phyloP scores from a whole-genome alignment of 2,113 vertebrate genomes.

The Hepsetus odoe region DNA sequence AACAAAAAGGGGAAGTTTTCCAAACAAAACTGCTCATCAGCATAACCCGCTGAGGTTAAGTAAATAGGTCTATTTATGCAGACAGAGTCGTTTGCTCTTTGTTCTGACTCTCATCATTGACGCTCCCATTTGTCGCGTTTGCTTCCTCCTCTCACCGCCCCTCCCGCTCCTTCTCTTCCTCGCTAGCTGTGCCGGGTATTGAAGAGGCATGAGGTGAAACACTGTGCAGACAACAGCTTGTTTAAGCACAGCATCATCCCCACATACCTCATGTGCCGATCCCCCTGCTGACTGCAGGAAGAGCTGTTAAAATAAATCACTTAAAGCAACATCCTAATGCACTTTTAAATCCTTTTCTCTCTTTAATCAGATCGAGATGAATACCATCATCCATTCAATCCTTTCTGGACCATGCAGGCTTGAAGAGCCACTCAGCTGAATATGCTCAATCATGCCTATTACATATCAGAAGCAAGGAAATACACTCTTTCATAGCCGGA shows the following conservation, averaged over 20 bases:
- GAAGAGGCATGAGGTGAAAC: background rate
- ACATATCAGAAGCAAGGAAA: background rate
- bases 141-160: slow-evolving; percentile 32
- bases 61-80: slow-evolving; percentile 66
- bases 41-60: slow-evolving; percentile 61
- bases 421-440: slow-evolving; percentile 2
- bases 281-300: background rate
- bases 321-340: background rate
- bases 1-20: slow-evolving; percentile 64
- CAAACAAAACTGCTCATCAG: slow-evolving; percentile 62
- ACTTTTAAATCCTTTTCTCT: background rate
- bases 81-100: slow-evolving; percentile 29
- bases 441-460: background rate
- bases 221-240: background rate
- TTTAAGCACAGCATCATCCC: background rate
- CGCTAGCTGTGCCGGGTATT: background rate
- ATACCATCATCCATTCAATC: background rate
- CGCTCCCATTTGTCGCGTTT: slow-evolving; percentile 31
- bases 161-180: background rate
- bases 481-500: background rate
- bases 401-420: background rate
- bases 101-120: slow-evolving; percentile 55
- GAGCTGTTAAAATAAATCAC: slow-evolving; percentile 17
- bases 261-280: background rate
- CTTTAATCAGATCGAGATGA: background rate